Evolutionary conservation across 2,113 vertebrate species (phyloP).

Genomic region (Hystrix brachyura): DNA sequence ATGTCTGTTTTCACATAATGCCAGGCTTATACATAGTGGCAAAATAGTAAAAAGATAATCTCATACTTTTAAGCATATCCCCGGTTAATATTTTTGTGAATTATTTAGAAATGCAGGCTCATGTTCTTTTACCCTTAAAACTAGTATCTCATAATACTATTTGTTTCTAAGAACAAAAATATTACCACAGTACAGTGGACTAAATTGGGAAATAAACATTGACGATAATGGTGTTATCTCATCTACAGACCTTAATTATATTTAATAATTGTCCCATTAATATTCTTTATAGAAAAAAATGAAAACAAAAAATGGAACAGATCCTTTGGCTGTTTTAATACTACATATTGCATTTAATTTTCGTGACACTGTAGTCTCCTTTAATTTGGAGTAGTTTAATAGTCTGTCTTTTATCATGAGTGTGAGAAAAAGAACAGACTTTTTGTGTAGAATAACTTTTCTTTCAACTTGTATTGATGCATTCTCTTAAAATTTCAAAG

Average conservation of each 20-base stretch:
- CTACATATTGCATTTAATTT: neutral
- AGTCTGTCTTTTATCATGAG: neutral
- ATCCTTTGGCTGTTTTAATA: neutral
- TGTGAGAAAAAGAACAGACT: neutral
- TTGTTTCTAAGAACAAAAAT: constrained; percentile 5
- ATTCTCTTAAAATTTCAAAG: neutral
- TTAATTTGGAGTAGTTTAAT: neutral
- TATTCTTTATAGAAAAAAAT: neutral
- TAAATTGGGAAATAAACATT: constrained; percentile 7
- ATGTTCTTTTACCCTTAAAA: neutral
- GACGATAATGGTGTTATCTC: neutral
- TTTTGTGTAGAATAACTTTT: constrained; percentile 15
- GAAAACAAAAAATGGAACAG: neutral
- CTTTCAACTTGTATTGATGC: neutral
- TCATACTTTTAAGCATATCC: neutral
- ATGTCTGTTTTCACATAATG: constrained; percentile 54
- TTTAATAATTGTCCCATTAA: neutral
- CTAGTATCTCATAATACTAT: neutral
- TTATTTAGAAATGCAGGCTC: neutral
- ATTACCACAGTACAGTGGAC: neutral
- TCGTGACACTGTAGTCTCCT: neutral
- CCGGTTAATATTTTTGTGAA: constrained; percentile 7
- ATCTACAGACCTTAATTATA: neutral
- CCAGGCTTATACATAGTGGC: neutral
- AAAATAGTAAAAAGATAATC: neutral